These are phyloP conservation scores for Hemicentrotus pulcherrimus DNA, from an alignment of 35 echinoderm and acorn worm genomes.

Conservation along the genomic window DNA sequence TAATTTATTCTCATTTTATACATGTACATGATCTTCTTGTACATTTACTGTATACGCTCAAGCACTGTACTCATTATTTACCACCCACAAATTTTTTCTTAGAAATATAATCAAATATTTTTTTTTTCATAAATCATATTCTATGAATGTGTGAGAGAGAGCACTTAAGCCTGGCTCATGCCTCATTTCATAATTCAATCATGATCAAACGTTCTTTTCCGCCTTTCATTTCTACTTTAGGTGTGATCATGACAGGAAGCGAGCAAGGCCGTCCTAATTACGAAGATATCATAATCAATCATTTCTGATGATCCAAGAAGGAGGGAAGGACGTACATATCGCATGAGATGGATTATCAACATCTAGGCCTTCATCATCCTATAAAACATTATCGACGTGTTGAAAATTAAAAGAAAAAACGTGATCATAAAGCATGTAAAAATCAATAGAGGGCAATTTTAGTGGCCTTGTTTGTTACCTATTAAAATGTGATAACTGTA, in stretches of 20 bases:
- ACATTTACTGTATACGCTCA: no score
- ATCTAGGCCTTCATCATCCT: no score
- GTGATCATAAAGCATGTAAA: no score
- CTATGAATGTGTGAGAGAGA: not conserved
- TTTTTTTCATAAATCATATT: no score
- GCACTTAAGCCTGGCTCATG: not conserved
- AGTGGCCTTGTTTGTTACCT: no score
- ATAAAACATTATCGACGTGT: no score
- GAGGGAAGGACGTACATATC: not conserved
- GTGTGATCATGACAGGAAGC: not conserved
- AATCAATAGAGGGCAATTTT: no score
- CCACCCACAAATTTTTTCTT: not conserved
- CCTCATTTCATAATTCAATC: conserved; percentile 11
- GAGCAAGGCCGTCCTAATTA: not conserved
- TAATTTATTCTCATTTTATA: no score
- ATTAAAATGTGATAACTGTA: no score
- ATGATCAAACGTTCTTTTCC: not conserved
- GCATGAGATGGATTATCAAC: not conserved
- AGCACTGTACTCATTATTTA: not conserved
- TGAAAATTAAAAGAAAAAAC: no score
- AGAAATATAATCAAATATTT: not conserved
- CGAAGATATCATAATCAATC: not conserved
- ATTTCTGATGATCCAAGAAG: not conserved
- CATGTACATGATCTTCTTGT: no score
- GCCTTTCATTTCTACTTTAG: not conserved